Base-by-base conservation (phyloP, 1,140 invertebrate species). In the Drosophila burlai region DNA sequence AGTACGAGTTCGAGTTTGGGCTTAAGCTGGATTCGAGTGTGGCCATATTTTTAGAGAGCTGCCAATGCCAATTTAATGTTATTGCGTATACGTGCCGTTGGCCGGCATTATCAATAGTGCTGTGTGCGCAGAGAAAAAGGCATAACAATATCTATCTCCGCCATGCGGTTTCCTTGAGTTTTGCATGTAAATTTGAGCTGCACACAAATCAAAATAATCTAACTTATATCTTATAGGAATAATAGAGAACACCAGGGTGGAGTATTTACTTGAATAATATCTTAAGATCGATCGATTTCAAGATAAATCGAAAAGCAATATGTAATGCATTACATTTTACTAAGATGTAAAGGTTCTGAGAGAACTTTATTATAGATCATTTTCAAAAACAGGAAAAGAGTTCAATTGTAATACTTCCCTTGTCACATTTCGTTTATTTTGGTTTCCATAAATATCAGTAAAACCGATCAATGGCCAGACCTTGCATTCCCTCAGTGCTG, bases 21-120 rank as follows among this genome's bases (percentile, higher is more conserved):
- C 54, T 55, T 16, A 10, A 52, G 66, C 57, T 65, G 43, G 73
- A 64, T 40, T 46, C 63, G 80, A 78, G 68, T 71, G 67, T 67
- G 68, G 77, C 73, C 84, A 89, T 89, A 87, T 81, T 89, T 87
- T 74, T 77, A 62, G 58, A 63, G 68, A 76, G 29, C 45, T 66
- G 65, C 69, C 73, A 71, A 68, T 81, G 73, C 77, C 77, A 83
- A 57, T 79, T 81, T 66, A 73, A 87, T 83, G 81, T 83, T 86
- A 85, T 89, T 89, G 85, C 84, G 81, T 81, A 90, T 90, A 87
- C 84, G 84, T 87, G 84, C 59, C 63, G 67, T 73, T 61, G 54
- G 67, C 67, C 69, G 15, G 21, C 82, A 64, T 59, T 84, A 74
- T 84, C 81, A 80, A 69, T 83, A 63, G 60, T 40, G 24, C 29